Evolutionary conservation across 2,797 vertebrate genomes (phyloP), one percentile per base, ranked within the genome.

Genomic region (Anabacerthia variegaticeps): DNA sequence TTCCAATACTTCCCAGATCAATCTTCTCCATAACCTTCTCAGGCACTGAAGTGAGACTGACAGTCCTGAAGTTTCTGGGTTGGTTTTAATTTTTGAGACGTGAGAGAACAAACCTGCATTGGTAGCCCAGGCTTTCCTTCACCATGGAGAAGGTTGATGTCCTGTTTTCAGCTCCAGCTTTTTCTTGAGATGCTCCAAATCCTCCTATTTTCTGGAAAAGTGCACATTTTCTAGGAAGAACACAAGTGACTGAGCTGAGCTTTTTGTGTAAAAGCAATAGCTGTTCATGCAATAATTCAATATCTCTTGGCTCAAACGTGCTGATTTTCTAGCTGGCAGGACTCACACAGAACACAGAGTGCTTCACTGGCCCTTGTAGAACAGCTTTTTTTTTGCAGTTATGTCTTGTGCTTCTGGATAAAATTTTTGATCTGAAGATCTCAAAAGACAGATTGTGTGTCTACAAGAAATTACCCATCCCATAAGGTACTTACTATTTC

Each of bases 41-140:
- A 49, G 24, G 24, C 14, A 49, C 24, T 49, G 48, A 49, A 49
- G 24, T 26, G 58, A 37, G 58, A 28, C 36, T 59, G 32, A 55
- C 20, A n/a, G 36, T 26, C 12, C 17, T 37, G 58, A 28, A 59
- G 17, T 39, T 37, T 28, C 58, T 59, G 58, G 4, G 4, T 30
- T 62, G 14, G 4, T 12, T 46, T 73, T 28, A 51, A 5, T 26
- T 20, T 75, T 75, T 54, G 43, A 24, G 36, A 59, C 4, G 20
- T 0, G 0, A 26, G 7, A 67, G 28, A 61, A 20, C 6, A 73
- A 7, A 4, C 34, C 43, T 34, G 12, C 1, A 1, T 6, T 69
- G 14, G 6, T 21, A 61, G 5, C 2, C 14, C 36, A 84, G 16
- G 3, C 3, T 76, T 84, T 46, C 41, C 5, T 10, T 39, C 21